A percentile compares a stretch with the other conserved stretches of the same genome.
Evolutionary conservation across 1,140 invertebrate genomes (phyloP).

Genomic region (Muscidifurax raptorellus): DNA sequence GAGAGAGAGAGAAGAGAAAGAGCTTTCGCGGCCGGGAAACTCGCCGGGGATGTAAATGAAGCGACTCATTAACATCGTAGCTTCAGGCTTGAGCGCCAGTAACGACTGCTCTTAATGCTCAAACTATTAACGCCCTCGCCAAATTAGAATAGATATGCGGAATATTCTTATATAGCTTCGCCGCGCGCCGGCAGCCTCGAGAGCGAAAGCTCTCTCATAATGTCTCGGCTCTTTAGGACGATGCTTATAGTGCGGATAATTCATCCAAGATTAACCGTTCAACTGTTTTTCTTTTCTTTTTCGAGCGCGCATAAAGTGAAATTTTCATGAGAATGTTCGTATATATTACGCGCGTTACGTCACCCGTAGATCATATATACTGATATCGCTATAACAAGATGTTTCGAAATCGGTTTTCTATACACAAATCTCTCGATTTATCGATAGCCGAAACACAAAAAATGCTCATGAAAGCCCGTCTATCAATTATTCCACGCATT

Average conservation of each 20-base stretch:
- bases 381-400: no score
- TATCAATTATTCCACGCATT: conserved; percentile 31
- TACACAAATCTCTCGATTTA: not conserved
- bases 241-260: conserved; percentile 9
- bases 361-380: no score
- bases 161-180: conserved; percentile 35
- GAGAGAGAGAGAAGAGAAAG: not conserved
- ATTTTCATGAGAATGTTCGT: not conserved
- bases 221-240: conserved; percentile 32
- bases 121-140: conserved; percentile 60
- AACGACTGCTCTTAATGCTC: conserved; percentile 58
- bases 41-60: conserved; percentile 58
- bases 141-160: conserved; percentile 51
- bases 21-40: conserved; percentile 15
- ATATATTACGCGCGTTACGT: no score
- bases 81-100: conserved; percentile 52
- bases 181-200: not conserved
- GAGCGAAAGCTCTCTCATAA: conserved; percentile 12
- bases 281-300: not conserved
- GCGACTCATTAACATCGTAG: conserved; percentile 60
- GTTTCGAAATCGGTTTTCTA: not conserved
- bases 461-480: conserved; percentile 22
- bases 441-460: not conserved
- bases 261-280: not conserved
- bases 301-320: not conserved